Conservation (phyloP, 2,888 invertebrate genomes). For the Thymelicus sylvestris region DNA sequence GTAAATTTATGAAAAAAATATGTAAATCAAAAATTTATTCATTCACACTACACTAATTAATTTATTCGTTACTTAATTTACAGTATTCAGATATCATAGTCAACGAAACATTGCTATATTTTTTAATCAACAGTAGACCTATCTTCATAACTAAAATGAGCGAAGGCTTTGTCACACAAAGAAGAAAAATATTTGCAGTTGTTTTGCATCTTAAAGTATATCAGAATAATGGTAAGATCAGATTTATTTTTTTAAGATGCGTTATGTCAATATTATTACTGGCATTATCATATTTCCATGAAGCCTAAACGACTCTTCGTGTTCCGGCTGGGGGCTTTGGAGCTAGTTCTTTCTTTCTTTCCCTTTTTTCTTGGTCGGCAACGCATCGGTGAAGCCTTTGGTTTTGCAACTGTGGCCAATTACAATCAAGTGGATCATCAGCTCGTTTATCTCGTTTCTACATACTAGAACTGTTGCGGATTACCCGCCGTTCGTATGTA, state of each 20-base stretch:
- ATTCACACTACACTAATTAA: constrained; percentile 4
- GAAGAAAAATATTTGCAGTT: constrained; percentile 52
- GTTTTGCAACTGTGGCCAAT: too few species aligned
- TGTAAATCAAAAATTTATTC: too few species aligned
- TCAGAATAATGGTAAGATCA: constrained; percentile 15
- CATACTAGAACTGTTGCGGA: too few species aligned
- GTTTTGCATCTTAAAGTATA: constrained; percentile 53
- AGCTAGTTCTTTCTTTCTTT: too few species aligned
- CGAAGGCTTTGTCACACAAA: constrained; percentile 55
- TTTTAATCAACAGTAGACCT: constrained; percentile 55
- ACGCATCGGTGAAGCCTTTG: too few species aligned
- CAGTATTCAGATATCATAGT: constrained; percentile 52
- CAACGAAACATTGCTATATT: constrained; percentile 58
- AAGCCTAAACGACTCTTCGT: too few species aligned
- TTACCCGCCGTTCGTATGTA: too few species aligned
- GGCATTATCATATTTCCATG: too few species aligned
- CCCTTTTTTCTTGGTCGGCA: too few species aligned
- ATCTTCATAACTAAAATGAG: constrained; percentile 57
- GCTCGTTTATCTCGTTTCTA: too few species aligned
- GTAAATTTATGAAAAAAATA: constrained; percentile 45
- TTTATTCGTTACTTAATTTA: constrained; percentile 35
- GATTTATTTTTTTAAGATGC: background rate
- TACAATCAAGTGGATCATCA: too few species aligned
- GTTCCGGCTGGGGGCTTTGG: too few species aligned
- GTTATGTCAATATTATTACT: background rate